Evolutionary conservation across 2,888 invertebrate species (phyloP), one percentile per base, ranked within the genome.

Genomic region (Coecobrya sp.): DNA sequence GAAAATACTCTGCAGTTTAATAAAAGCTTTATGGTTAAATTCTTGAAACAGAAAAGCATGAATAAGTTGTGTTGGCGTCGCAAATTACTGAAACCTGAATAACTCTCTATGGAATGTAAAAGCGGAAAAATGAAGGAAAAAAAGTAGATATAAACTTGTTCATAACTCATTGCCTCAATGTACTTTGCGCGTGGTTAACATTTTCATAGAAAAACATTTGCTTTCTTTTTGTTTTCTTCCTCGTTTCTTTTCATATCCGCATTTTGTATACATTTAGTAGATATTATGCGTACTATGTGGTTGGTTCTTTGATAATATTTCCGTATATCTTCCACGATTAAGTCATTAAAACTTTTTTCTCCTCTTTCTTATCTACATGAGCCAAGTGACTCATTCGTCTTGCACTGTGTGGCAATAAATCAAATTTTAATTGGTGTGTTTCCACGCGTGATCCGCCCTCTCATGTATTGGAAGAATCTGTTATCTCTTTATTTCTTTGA

Each of bases 351-450:
- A 90, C 76, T 76, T 82, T 90, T 91, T 90, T 68, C 55, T 49
- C 2, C 36, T 36, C 36, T 87, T 86, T 84, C 90, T 91, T 86
- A 86, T 91, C 90, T 76, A 13, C 76, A 68, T 91, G 85, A 65
- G 68, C 79, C 90, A 49, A 91, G 90, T 86, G 90, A 90, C 85
- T 90, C 90, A 90, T 90, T 90, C 90, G 90, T 90, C 90, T 86
- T 86, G 90, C 79, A 86, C n/a, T 76, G 36, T 79, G 90, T 30
- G 87, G 87, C 84, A 81, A 93, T 93, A 93, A 93, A 93, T 93
- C 93, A 93, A 91, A 93, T 87, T 93, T 93, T 93, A 93, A 93
- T 93, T 93, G 93, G 92, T 92, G 90, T 93, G 93, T 93, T 93
- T 91, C 87, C 93, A 93, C 93, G 90, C 93, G 84, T 87, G 93